These are phyloP conservation scores for Morpho helenor DNA, from an alignment of 2,888 invertebrate genomes.

Conservation along the genomic window DNA sequence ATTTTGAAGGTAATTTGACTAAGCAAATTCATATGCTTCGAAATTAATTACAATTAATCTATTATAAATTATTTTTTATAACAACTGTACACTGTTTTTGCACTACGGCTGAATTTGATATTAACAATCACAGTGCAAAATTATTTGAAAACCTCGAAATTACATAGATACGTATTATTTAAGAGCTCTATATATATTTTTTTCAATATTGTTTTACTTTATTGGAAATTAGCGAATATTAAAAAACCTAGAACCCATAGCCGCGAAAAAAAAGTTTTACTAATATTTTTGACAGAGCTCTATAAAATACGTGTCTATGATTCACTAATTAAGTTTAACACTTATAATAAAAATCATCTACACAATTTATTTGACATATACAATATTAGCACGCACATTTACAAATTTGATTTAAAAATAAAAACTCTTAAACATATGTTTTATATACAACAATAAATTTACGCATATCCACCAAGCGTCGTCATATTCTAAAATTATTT, in stretches of 20 bases:
- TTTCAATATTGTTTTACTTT: no score
- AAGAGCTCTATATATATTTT: neutral
- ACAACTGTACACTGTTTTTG: constrained; percentile 28
- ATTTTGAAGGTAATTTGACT: constrained; percentile 20
- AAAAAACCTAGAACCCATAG: constrained; percentile 1
- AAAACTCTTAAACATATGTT: constrained; percentile 36
- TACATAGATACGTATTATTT: constrained; percentile 13
- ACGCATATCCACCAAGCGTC: constrained; percentile 50
- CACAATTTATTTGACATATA: constrained; percentile 53
- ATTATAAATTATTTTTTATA: constrained; percentile 35
- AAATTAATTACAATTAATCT: constrained; percentile 25
- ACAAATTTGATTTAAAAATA: constrained; percentile 55
- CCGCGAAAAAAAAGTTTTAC: neutral
- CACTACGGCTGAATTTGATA: constrained; percentile 14
- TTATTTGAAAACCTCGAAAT: constrained; percentile 9
- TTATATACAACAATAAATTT: constrained; percentile 34
- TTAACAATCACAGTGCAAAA: constrained; percentile 21
- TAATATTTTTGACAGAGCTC: constrained; percentile 2
- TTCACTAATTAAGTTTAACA: constrained; percentile 19
- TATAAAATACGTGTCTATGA: constrained; percentile 19
- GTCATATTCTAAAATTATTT: constrained; percentile 38
- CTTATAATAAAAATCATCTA: constrained; percentile 20
- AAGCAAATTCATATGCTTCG: constrained; percentile 17
- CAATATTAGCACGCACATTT: constrained; percentile 70
- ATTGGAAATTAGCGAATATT: no score